phyloP scores from a whole-genome alignment of 2,797 vertebrate species.

The Podarcis siculus region DNA sequence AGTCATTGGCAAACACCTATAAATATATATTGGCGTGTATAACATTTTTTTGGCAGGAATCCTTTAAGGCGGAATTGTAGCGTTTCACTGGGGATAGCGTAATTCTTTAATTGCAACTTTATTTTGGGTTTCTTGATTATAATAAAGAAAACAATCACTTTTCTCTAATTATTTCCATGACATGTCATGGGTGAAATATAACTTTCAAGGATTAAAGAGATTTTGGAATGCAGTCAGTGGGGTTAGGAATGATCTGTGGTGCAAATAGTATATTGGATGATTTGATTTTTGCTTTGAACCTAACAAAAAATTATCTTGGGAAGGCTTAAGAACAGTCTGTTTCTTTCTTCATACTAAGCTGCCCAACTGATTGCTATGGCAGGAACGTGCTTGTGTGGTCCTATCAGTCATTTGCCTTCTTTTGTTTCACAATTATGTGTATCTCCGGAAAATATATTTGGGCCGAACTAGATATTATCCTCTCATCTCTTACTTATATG shows the following conservation, averaged over 20 bases:
- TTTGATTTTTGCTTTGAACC: background rate
- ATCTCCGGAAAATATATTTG: background rate
- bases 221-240: background rate
- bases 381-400: background rate
- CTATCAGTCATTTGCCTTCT: background rate
- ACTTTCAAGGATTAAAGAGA: constrained; percentile 6
- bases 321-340: background rate
- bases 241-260: background rate
- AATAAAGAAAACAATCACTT: constrained; percentile 20
- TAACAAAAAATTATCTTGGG: background rate
- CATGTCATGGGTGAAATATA: background rate
- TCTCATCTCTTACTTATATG: background rate
- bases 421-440: background rate
- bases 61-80: constrained; percentile 40
- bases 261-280: background rate
- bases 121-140: constrained; percentile 21
- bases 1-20: constrained; percentile 56
- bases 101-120: constrained; percentile 9
- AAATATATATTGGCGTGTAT: constrained; percentile 43
- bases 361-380: background rate
- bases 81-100: constrained; percentile 23
- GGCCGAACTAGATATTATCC: background rate
- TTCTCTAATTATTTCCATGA: background rate
- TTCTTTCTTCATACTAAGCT: background rate
- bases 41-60: constrained; percentile 57